A percentile compares a stretch with the other conserved stretches of the same genome.
Conservation (phyloP, 2,888 invertebrate genomes). For the Mactromeris polynyma region DNA sequence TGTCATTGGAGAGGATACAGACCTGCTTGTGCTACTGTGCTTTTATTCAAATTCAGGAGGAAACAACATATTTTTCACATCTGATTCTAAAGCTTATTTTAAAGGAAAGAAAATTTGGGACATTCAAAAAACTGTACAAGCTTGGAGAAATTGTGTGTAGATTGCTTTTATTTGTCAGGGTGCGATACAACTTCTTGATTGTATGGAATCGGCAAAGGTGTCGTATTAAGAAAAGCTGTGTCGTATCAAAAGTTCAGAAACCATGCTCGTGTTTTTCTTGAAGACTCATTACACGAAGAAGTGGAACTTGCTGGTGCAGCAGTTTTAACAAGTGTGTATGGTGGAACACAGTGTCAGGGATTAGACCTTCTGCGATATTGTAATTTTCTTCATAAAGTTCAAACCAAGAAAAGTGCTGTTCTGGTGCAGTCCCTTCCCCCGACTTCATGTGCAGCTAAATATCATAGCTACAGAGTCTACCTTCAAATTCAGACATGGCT, state of each 20-base stretch:
- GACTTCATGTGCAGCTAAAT: constrained; percentile 68
- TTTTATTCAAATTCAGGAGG: neutral
- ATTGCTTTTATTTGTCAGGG: constrained; percentile 60
- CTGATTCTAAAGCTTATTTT: constrained; percentile 41
- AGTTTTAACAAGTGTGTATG: constrained; percentile 27
- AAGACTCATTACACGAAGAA: neutral
- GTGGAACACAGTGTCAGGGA: constrained; percentile 32
- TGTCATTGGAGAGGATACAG: constrained; percentile 78
- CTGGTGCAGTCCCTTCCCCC: constrained; percentile 71
- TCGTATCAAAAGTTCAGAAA: neutral
- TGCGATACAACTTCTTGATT: constrained; percentile 70
- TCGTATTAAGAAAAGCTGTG: constrained; percentile 37
- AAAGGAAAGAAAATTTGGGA: constrained; percentile 59
- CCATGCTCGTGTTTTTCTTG: neutral
- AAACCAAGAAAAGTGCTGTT: constrained; percentile 52
- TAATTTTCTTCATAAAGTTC: constrained; percentile 61
- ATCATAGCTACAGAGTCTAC: constrained; percentile 68
- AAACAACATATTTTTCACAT: constrained; percentile 54
- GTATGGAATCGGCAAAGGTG: constrained; percentile 60
- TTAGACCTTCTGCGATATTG: constrained; percentile 53
- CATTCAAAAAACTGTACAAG: constrained; percentile 27
- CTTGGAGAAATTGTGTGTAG: constrained; percentile 29
- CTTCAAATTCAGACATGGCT: constrained; percentile 70
- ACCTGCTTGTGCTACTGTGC: constrained; percentile 74
- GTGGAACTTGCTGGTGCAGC: constrained; percentile 3